phyloP scores from a whole-genome alignment of 1,140 invertebrate species.

The Chlorops oryzae region DNA sequence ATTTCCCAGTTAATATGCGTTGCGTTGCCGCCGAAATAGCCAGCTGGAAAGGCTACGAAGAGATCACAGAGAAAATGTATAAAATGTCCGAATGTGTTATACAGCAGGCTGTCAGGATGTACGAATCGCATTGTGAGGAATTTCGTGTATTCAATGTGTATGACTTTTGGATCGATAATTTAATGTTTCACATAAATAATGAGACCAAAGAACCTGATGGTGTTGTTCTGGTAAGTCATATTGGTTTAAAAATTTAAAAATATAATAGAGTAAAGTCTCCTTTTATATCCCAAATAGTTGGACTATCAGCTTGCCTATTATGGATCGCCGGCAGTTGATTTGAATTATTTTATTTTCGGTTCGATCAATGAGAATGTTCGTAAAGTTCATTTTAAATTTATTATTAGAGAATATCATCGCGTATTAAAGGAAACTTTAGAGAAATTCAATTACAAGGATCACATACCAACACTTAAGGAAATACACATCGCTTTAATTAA shows the following conservation, averaged over 20 bases:
- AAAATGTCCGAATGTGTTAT: slow-evolving; percentile 39
- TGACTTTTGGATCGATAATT: slow-evolving; percentile 62
- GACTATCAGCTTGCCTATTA: slow-evolving; percentile 56
- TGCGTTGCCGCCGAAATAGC: slow-evolving; percentile 41
- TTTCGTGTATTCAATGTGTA: slow-evolving; percentile 60
- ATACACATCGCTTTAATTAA: slow-evolving; percentile 42
- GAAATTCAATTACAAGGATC: slow-evolving; percentile 31
- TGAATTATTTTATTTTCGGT: slow-evolving; percentile 54
- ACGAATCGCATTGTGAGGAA: slow-evolving; percentile 45
- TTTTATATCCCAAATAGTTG: slow-evolving; percentile 48
- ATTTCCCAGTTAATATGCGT: slow-evolving; percentile 42
- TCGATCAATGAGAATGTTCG: slow-evolving; percentile 53
- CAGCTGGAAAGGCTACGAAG: slow-evolving; percentile 42
- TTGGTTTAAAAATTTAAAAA: slow-evolving; percentile 11
- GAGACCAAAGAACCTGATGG: slow-evolving; percentile 50
- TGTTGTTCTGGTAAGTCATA: slow-evolving; percentile 52
- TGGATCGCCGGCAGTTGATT: slow-evolving; percentile 54
- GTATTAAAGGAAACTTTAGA: slow-evolving; percentile 32
- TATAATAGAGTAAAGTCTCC: slow-evolving; percentile 9
- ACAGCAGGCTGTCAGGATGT: slow-evolving; percentile 35
- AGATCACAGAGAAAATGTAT: slow-evolving; percentile 45
- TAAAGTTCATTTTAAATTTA: slow-evolving; percentile 49
- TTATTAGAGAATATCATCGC: slow-evolving; percentile 52
- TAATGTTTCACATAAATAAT: slow-evolving; percentile 57
- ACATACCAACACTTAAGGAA: slow-evolving; percentile 41